Evolutionary conservation across 2,888 invertebrate genomes (phyloP), one percentile per base, ranked within the genome.

Genomic region (Unio pictorum): DNA sequence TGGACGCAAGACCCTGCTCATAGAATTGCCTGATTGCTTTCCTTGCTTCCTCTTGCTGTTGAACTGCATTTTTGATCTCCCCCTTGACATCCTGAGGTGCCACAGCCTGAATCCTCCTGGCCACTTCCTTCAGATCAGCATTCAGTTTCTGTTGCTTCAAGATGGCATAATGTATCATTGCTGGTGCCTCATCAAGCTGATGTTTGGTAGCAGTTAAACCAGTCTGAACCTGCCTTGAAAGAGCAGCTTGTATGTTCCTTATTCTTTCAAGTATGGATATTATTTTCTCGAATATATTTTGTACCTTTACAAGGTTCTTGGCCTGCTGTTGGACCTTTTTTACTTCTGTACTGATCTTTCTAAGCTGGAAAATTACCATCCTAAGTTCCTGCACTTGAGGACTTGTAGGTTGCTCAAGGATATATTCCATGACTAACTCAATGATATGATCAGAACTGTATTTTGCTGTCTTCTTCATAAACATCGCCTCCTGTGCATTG

Each of bases 291-390:
- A 45, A 11, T 45, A 15, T 1, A 45, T 1, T 15, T 15, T 45
- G 45, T 45, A 15, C 11, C 45, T 45, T 45, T 45, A 11, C 34
- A 2, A 34, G n/a, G 23, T 69, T 62, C 17, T 64, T 60, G 34
- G 60, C 57, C 28, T 69, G 64, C 28, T 63, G 34, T 45, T 23
- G 34, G 3, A 76, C 34, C 28, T 64, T 45, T 55, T 55, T 55
- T 1, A 66, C 20, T 26, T 70, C 64, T 55, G 26, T 55, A 6
- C 61, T 54, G 26, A 77, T 17, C 34, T 60, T 61, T 65, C 70
- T 76, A 58, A 78, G 77, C 45, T 69, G 63, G 66, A 72, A 67
- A 54, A 74, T 63, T 20, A 73, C 59, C 55, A 61, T 55, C 4
- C 61, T 61, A 6, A 72, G 6, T 6, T 70, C 65, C 57, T 66